Evolutionary conservation across 2,888 invertebrate genomes (phyloP).

Genomic region (Yponomeuta sedellus): DNA sequence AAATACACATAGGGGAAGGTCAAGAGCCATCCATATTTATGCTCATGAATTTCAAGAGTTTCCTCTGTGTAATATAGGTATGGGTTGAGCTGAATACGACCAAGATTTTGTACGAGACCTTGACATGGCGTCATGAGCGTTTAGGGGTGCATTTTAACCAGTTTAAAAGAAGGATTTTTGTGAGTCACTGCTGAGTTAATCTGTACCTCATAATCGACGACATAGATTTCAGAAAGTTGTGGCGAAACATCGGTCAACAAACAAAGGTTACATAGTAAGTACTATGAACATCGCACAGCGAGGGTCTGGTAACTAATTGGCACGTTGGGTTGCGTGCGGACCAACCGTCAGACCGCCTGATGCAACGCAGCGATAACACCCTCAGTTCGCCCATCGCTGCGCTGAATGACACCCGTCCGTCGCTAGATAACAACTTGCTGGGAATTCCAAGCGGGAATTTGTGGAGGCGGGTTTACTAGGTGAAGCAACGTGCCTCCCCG

Average conservation of each 20-base stretch:
- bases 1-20: not conserved
- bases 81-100: too few relatives aligned
- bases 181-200: too few relatives aligned
- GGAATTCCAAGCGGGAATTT: constrained; percentile 11
- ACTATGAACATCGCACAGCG: constrained; percentile 1
- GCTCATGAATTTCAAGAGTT: not conserved
- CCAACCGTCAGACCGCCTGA: constrained; percentile 76
- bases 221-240: not conserved
- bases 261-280: not conserved
- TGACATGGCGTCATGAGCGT: too few relatives aligned
- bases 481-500: not conserved
- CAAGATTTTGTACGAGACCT: too few relatives aligned
- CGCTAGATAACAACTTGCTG: constrained; percentile 46
- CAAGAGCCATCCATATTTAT: not conserved
- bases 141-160: too few relatives aligned
- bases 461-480: not conserved
- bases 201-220: too few relatives aligned
- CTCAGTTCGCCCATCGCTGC: constrained; percentile 33
- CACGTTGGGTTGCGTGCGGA: constrained; percentile 84
- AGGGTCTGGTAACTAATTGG: constrained; percentile 38
- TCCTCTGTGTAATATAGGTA: not conserved
- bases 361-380: constrained; percentile 42
- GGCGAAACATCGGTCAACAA: not conserved
- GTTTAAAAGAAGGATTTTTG: too few relatives aligned
- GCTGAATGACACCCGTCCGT: constrained; percentile 43